Base-by-base conservation (phyloP, 2,113 vertebrate species). In the Equus przewalskii region DNA sequence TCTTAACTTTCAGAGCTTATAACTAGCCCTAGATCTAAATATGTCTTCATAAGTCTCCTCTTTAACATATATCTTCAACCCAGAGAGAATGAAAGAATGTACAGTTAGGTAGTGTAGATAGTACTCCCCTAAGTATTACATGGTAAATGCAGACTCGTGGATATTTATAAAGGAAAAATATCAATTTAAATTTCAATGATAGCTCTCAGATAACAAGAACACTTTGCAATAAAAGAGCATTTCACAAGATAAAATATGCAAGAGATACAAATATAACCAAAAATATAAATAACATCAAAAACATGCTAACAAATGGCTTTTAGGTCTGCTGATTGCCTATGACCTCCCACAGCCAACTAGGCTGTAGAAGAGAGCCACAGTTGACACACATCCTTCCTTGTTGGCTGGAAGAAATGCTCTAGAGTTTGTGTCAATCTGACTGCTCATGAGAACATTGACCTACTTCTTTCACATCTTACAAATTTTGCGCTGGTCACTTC, bases 91-190 rank as follows among this genome's bases (percentile, higher is more conserved):
- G 2, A 14, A 88, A 15, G 13, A 80, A 91, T 64, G 7, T 41
- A 56, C 11, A 60, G 51, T 65, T 91, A 54, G 51, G 15, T 13
- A 73, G 36, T 28, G 46, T 18, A 88, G 44, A 22, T 26, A n/a
- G 30, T 21, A 64, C 8, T 44, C 46, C 16, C 11, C 19, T 22
- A 67, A 21, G 13, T 75, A 89, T 46, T 81, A 26, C 7, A 69
- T 8, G 44, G 3, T 62, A 9, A 92, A 56, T 54, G 22, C 28
- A 84, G 72, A 58, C 41, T 65, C 80, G 4, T 8, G 24, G 44
- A 33, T 26, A 60, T 36, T 81, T 96, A n/a, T 19, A 72, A 84
- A 93, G 49, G 12, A 72, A 73, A 93, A 78, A 81, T 90, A 65
- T 62, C 46, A 75, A 91, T 82, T 69, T 49, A 82, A 64, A 85